Evolutionary conservation across 2,113 vertebrate species (phyloP), one percentile per base, ranked within the genome.

Genomic region (Poicephalus meyeri): DNA sequence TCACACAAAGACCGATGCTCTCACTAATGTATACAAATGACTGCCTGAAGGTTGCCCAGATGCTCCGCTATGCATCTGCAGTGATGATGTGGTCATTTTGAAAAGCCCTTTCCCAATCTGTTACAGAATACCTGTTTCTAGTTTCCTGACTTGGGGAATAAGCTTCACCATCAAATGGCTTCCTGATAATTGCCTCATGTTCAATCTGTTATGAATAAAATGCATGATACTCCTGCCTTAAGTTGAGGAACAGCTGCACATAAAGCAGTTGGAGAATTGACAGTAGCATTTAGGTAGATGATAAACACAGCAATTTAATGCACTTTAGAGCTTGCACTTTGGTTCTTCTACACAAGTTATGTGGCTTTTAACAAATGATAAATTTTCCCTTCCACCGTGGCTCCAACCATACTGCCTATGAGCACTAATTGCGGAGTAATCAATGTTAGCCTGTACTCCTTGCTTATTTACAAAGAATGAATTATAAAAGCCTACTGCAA

Each of bases 21-120:
- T 93, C 61, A 86, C 82, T 97, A 95, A 97, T 83, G 72, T 82
- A 85, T 92, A 96, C 78, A 94, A 97, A 97, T 81, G 88, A 96
- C 44, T 79, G 92, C 82, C 82, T 81, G 56, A 88, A 95, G 88
- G 53, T 87, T 96, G 89, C 86, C 89, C 95, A 97, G 84, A 95
- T 91, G 93, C 80, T 93, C 52, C 24, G 41, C 42, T 71, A 18
- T 88, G 84, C 68, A 95, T 93, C 93, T 91, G 87, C 71, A 84
- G 41, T 88, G 79, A 76, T 68, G 71, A 74, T 55, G 49, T 61
- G 93, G 92, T 96, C 95, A 95, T 95, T 95, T 92, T 79, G 50
- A 91, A 96, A 92, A 80, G 80, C 44, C 74, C 80, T 91, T 93
- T 85, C 35, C 63, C 93, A 96, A 47, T 95, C 81, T 97, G 95